Base-by-base conservation (phyloP, 2,113 vertebrate genomes). In the Scatophagus argus region DNA sequence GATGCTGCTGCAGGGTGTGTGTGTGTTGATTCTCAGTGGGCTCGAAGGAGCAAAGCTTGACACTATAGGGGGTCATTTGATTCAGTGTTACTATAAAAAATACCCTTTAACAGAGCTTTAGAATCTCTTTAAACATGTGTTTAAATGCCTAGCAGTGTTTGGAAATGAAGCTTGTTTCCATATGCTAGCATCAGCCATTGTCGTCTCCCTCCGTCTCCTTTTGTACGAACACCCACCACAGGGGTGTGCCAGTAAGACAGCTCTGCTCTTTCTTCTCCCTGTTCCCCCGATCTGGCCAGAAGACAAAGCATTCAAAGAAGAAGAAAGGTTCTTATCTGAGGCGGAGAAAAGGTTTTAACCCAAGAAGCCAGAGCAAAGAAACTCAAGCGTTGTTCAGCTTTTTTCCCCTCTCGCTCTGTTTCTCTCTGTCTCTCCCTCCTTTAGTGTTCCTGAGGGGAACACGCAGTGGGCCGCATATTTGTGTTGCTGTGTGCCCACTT, bases 401-500 rank as follows among this genome's bases (percentile, higher is more conserved):
- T 74, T 46, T 47, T 78, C 47, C 39, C 56, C 49, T 66, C 60
- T 3, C 43, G 39, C 8, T 81, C 56, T 44, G 19, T 56, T 10
- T 56, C 32, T 23, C 9, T 71, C 65, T 43, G 13, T 23, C 44
- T 81, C 64, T 83, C 79, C 65, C 71, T 81, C 56, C 54, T 85
- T 82, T 73, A 62, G 76, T 78, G 83, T 56, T 85, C 87, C 87
- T 83, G 83, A 77, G 69, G 88, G 83, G 76, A 74, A 65, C 52
- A 29, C 77, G 17, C 89, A 77, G 75, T 82, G 85, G 84, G 90
- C 77, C 14, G 31, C 86, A 89, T 92, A 89, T 92, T 89, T 94
- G 81, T 85, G 91, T 83, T 90, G 79, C 92, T 66, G 88, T 86
- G 83, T 89, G 90, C 91, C 92, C 90, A 82, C 90, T 93, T 91